A percentile compares a stretch with the other conserved stretches of the same genome.
These are phyloP conservation scores for Ptyas mucosa DNA, from an alignment of 2,113 vertebrate species.

Conservation along the genomic window DNA sequence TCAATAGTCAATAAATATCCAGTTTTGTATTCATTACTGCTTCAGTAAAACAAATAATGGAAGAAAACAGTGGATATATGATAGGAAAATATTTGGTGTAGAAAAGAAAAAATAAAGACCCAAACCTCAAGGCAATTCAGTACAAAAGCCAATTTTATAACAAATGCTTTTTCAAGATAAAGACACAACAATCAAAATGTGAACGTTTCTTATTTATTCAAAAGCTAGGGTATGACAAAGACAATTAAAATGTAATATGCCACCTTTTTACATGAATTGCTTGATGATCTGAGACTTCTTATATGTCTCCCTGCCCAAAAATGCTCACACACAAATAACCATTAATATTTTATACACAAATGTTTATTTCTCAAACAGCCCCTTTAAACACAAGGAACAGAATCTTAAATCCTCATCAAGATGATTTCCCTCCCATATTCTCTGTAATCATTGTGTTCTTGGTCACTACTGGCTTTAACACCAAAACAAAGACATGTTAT, in stretches of 20 bases:
- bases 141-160: background rate
- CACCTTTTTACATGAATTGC: conserved; percentile 63
- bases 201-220: conserved; percentile 67
- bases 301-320: conserved; percentile 70
- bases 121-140: background rate
- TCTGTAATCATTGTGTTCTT: conserved; percentile 71
- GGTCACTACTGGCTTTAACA: conserved; percentile 78
- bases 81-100: background rate
- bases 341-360: conserved; percentile 92
- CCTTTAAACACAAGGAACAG: conserved; percentile 86
- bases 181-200: conserved; percentile 51
- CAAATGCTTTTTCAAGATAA: conserved; percentile 32
- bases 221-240: conserved; percentile 68
- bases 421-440: conserved; percentile 71
- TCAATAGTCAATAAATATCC: background rate
- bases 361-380: conserved; percentile 94
- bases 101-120: background rate
- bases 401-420: conserved; percentile 77
- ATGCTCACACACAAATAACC: conserved; percentile 64
- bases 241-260: conserved; percentile 59
- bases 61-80: background rate
- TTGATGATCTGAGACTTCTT: conserved; percentile 52
- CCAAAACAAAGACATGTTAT: conserved; percentile 74
- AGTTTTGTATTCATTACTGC: background rate
- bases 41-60: background rate